A percentile compares a stretch with the other conserved stretches of the same genome.
These are phyloP conservation scores for Elegia similella DNA, from an alignment of 2,888 invertebrate species.

Conservation along the genomic window DNA sequence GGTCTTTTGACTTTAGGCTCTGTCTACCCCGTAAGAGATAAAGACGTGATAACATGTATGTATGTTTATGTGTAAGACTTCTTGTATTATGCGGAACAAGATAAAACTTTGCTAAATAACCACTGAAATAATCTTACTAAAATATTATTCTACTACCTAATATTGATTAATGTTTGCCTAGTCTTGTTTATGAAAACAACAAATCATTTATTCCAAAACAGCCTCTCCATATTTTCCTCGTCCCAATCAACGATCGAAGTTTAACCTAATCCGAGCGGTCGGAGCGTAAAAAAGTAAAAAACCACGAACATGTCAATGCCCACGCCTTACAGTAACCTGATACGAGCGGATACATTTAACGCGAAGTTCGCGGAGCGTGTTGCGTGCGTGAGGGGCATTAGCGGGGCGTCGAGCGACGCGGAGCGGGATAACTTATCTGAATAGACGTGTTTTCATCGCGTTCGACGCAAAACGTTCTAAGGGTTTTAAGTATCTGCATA, in stretches of 20 bases:
- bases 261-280: conserved; percentile 10
- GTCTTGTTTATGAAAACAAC: no score
- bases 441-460: conserved; percentile 24
- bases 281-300: conserved; percentile 63
- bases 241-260: conserved; percentile 6
- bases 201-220: neutral
- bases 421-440: neutral
- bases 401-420: conserved; percentile 41
- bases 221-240: neutral
- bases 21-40: no score
- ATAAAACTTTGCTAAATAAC: no score
- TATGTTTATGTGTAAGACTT: no score
- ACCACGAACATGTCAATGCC: conserved; percentile 78
- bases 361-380: conserved; percentile 43
- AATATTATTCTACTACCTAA: no score
- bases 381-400: conserved; percentile 34
- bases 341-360: conserved; percentile 79
- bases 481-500: no score
- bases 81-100: no score
- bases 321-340: conserved; percentile 80
- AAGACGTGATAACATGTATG: no score
- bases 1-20: no score
- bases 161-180: no score
- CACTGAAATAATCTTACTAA: no score
- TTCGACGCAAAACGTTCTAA: neutral